Percentiles rank a stretch among this genome's conserved stretches.
Conservation (phyloP, 2,113 vertebrate species). For the Seriola quinqueradiata region DNA sequence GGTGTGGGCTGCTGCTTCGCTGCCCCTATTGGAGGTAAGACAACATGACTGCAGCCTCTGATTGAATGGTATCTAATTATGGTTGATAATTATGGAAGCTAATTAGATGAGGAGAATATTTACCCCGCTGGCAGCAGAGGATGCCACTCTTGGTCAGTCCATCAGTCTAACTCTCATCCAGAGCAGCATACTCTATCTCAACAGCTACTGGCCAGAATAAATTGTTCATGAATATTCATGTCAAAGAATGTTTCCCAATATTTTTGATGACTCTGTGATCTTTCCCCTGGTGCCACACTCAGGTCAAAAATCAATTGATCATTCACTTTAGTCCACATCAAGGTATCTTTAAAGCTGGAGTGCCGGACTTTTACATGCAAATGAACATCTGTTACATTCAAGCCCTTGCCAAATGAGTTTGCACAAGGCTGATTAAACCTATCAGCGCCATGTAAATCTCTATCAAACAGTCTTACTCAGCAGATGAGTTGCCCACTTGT, state of each 20-base stretch:
- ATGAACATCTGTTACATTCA: too few species aligned
- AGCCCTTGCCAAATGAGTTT: too few species aligned
- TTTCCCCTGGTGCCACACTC: not conserved
- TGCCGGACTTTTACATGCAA: too few species aligned
- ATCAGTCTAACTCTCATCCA: conserved; percentile 11
- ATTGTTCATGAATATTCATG: not conserved
- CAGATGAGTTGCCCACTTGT: too few species aligned
- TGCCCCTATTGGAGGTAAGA: conserved; percentile 97
- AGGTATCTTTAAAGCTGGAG: too few species aligned
- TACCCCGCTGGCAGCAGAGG: not conserved
- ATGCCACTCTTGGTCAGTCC: conserved; percentile 24
- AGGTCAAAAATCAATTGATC: not conserved
- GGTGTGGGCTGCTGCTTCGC: conserved; percentile 99
- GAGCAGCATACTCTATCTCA: conserved; percentile 2
- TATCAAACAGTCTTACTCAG: too few species aligned
- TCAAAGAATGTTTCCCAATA: not conserved
- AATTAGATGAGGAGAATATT: conserved; percentile 41
- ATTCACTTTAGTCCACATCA: not conserved
- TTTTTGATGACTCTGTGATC: not conserved
- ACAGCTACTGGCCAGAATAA: not conserved
- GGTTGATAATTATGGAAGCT: conserved; percentile 34
- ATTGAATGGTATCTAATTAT: conserved; percentile 53
- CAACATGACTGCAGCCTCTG: conserved; percentile 71
- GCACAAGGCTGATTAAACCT: too few species aligned
- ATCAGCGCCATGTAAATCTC: too few species aligned